A percentile compares a stretch with the other conserved stretches of the same genome.
Evolutionary conservation across 2,797 vertebrate genomes (phyloP).

Genomic region (Leptodactylus fallax): DNA sequence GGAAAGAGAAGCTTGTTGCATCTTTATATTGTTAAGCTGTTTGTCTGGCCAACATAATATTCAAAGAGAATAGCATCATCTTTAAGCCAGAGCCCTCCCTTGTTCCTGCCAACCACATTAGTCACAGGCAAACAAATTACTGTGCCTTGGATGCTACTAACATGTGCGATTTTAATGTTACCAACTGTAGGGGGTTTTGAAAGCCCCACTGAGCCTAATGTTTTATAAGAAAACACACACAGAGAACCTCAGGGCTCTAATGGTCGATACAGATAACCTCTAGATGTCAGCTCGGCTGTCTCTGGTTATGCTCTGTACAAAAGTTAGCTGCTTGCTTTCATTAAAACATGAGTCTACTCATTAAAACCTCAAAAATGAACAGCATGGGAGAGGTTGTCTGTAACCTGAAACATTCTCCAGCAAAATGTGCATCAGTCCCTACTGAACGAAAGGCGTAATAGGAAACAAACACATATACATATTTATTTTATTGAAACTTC

Average conservation of each 20-base stretch:
- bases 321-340: conserved; percentile 43
- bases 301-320: conserved; percentile 40
- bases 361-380: conserved; percentile 41
- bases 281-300: conserved; percentile 72
- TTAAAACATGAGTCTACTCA: conserved; percentile 44
- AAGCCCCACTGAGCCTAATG: conserved; percentile 86
- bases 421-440: conserved; percentile 14
- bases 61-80: conserved; percentile 63
- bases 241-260: conserved; percentile 81
- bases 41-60: conserved; percentile 66
- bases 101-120: conserved; percentile 70
- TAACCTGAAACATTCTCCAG: conserved; percentile 31
- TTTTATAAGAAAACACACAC: conserved; percentile 81
- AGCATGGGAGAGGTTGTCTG: conserved; percentile 31
- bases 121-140: conserved; percentile 79
- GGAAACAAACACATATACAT: background rate
- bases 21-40: conserved; percentile 70
- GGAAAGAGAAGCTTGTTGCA: conserved; percentile 66
- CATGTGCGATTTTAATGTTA: conserved; percentile 80
- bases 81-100: conserved; percentile 68
- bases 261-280: conserved; percentile 82
- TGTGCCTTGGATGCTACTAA: conserved; percentile 78
- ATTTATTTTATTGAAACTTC: background rate
- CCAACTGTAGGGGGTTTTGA: conserved; percentile 74
- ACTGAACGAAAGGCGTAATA: background rate